These are phyloP conservation scores for Setipinna tenuifilis DNA, from an alignment of 2,797 vertebrate genomes.

Conservation along the genomic window DNA sequence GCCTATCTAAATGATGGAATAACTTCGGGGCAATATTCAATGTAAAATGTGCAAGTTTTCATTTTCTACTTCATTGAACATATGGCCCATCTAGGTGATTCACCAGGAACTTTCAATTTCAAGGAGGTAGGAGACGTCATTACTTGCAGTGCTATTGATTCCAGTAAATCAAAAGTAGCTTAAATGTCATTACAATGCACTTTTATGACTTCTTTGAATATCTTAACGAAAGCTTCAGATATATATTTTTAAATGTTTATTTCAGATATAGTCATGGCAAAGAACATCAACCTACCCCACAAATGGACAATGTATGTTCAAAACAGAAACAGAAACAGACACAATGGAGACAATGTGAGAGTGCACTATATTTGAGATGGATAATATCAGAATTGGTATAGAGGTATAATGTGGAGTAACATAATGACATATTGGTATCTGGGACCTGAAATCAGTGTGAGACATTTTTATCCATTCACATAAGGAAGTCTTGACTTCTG, in stretches of 20 bases:
- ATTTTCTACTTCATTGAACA: slow-evolving; percentile 17
- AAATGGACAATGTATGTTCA: background rate
- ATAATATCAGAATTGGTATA: background rate
- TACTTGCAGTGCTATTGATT: background rate
- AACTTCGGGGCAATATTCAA: background rate
- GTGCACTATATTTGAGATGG: background rate
- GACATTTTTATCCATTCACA: background rate
- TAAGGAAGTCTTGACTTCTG: background rate
- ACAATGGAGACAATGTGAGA: background rate
- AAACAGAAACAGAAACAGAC: background rate
- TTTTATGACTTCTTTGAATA: background rate
- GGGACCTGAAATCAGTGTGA: background rate
- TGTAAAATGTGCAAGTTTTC: slow-evolving; percentile 12
- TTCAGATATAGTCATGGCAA: background rate
- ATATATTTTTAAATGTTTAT: background rate
- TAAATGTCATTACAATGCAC: background rate
- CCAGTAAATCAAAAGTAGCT: slow-evolving; percentile 11
- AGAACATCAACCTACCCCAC: background rate
- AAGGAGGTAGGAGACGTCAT: background rate
- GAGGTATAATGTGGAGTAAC: background rate
- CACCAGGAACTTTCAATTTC: slow-evolving; percentile 1
- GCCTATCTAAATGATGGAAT: slow-evolving; percentile 13
- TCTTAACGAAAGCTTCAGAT: background rate
- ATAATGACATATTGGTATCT: background rate
- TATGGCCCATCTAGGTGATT: slow-evolving; percentile 11